Evolutionary conservation across 2,113 vertebrate species (phyloP).

Genomic region (Hydrolagus affinis): DNA sequence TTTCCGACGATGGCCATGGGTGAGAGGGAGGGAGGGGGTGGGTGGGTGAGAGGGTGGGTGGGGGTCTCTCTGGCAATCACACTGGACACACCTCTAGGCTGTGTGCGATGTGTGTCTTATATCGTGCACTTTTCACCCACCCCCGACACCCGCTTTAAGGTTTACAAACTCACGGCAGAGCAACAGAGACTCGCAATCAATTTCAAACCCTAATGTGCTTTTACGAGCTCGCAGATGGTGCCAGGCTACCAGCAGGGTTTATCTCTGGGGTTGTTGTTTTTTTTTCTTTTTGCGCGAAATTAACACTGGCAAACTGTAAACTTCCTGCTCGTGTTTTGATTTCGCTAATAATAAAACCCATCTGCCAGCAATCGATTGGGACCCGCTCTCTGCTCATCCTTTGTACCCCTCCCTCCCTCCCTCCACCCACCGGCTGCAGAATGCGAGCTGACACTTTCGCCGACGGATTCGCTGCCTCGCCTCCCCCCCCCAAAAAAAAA

Average conservation of each 20-base stretch:
- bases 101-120: background rate
- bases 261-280: constrained; percentile 55
- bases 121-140: constrained; percentile 9
- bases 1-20: background rate
- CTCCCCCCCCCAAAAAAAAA: too few species aligned
- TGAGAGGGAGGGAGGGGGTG: too few species aligned
- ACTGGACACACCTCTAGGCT: too few species aligned
- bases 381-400: constrained; percentile 28
- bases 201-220: constrained; percentile 43
- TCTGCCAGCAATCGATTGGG: constrained; percentile 65
- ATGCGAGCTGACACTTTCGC: too few species aligned
- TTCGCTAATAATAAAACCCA: constrained; percentile 66
- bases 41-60: too few species aligned
- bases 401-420: too few species aligned
- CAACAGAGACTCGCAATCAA: constrained; percentile 37
- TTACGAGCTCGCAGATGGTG: constrained; percentile 56
- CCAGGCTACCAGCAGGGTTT: constrained; percentile 53
- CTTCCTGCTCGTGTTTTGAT: constrained; percentile 67
- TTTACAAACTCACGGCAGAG: constrained; percentile 26
- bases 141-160: background rate
- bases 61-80: too few species aligned
- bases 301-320: constrained; percentile 63
- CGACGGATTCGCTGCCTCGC: too few species aligned
- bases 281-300: too few species aligned
- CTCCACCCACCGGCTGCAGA: too few species aligned